Evolutionary conservation across 2,797 vertebrate genomes (phyloP), one percentile per base, ranked within the genome.

Genomic region (Neosilurus hyrtlii): DNA sequence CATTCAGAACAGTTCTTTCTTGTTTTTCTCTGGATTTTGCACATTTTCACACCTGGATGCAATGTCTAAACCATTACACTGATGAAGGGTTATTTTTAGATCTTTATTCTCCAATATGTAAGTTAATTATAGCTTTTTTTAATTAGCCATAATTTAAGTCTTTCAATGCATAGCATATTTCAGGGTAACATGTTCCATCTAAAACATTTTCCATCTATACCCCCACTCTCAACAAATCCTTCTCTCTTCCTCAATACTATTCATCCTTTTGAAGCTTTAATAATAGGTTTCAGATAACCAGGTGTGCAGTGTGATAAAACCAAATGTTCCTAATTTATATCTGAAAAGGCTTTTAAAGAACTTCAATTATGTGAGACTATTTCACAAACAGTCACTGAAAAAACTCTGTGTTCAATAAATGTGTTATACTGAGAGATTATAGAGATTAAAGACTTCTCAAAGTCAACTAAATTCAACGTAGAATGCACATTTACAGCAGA

Each of bases 231-330:
- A 24, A 65, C 54, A 78, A 71, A 77, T 62, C 14, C 63, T 11
- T 15, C 49, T 62, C 49, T 67, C 35, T 56, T 12, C 15, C 6
- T 79, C 61, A 66, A 65, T 56, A 74, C 26, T 68, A 79, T 85
- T 86, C 63, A 63, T 74, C 62, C 56, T 79, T 80, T 81, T 70
- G 80, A 86, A 75, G 30, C 35, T 81, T 78, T 84, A 84, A 86
- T 84, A 83, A 84, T 68, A 79, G 30, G 83, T 85, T 79, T 67
- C 62, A 59, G 79, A 84, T 83, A 74, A 74, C 11, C 85, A 87
- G 84, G 86, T 87, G 84, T 78, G 80, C 61, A 1, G 57, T 72
- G 37, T 52, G 78, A 86, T 84, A 59, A 86, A 77, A 72, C 15
- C 16, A 51, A 80, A 81, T 71, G 20, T 81, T 86, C 68, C n/a